Conservation (phyloP, 2,113 vertebrate genomes). For the Bos indicus region DNA sequence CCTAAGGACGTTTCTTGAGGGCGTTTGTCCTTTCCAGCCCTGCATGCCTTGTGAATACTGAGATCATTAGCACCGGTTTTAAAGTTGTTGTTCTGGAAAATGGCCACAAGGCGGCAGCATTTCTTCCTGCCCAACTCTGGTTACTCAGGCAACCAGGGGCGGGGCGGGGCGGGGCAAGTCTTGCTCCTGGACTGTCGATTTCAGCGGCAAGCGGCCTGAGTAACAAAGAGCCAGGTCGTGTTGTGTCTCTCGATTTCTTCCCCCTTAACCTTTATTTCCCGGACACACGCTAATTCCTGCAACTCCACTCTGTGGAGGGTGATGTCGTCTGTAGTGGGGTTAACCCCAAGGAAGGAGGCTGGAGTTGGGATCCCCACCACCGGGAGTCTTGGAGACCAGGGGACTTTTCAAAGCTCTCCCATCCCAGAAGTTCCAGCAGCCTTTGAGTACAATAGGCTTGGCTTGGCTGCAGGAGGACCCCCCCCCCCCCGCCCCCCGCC, state of each 20-base stretch:
- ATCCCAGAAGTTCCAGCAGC: too few relatives aligned
- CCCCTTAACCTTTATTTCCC: too few relatives aligned
- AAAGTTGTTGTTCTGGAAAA: background rate
- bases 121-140: background rate
- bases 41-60: background rate
- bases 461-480: too few relatives aligned
- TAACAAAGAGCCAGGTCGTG: background rate
- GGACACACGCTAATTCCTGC: too few relatives aligned
- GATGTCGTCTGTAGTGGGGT: too few relatives aligned
- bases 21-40: background rate
- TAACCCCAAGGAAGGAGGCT: too few relatives aligned
- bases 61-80: background rate
- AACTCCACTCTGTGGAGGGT: too few relatives aligned
- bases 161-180: too few relatives aligned
- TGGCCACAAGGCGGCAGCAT: background rate
- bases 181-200: background rate
- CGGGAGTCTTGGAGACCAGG: too few relatives aligned
- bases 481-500: fast-evolving
- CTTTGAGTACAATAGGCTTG: too few relatives aligned
- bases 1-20: background rate
- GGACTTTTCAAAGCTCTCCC: too few relatives aligned
- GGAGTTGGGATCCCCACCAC: too few relatives aligned
- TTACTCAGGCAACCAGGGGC: background rate
- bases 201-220: fast-evolving
- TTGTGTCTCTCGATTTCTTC: background rate